These are phyloP conservation scores for Anthophora plumipes DNA, from an alignment of 2,888 invertebrate genomes.

Conservation along the genomic window DNA sequence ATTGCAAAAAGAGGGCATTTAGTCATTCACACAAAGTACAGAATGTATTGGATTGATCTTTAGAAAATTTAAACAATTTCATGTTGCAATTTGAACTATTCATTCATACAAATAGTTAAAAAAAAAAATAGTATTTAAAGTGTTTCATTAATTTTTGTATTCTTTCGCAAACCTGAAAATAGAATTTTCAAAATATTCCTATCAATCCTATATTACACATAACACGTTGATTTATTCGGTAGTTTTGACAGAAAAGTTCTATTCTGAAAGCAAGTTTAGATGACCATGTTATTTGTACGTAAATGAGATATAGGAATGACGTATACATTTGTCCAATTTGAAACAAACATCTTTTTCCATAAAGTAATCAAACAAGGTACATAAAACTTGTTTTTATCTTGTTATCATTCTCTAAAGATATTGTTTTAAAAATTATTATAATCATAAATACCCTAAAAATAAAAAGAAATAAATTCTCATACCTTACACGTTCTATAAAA, in stretches of 20 bases:
- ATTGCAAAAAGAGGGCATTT: background rate
- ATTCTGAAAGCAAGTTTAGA: background rate
- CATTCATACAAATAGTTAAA: background rate
- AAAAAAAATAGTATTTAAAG: background rate
- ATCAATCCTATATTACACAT: background rate
- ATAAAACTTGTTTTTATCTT: background rate
- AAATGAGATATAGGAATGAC: background rate
- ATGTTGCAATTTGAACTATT: background rate
- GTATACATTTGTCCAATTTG: slow-evolving; percentile 2
- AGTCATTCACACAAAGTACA: background rate
- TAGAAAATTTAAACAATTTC: no score
- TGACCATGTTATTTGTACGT: slow-evolving; percentile 6
- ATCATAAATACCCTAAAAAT: no score
- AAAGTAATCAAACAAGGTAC: background rate
- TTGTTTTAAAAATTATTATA: no score
- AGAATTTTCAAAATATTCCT: background rate
- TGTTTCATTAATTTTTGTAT: background rate
- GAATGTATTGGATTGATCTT: no score
- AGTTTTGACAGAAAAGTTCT: background rate
- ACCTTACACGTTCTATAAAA: no score
- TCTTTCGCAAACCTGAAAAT: background rate
- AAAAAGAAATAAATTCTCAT: no score
- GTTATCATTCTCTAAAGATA: background rate
- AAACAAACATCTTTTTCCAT: background rate
- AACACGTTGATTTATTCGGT: background rate